A percentile compares a stretch with the other conserved stretches of the same genome.
Evolutionary conservation across 2,888 invertebrate species (phyloP).

Genomic region (Mythimna pallens): DNA sequence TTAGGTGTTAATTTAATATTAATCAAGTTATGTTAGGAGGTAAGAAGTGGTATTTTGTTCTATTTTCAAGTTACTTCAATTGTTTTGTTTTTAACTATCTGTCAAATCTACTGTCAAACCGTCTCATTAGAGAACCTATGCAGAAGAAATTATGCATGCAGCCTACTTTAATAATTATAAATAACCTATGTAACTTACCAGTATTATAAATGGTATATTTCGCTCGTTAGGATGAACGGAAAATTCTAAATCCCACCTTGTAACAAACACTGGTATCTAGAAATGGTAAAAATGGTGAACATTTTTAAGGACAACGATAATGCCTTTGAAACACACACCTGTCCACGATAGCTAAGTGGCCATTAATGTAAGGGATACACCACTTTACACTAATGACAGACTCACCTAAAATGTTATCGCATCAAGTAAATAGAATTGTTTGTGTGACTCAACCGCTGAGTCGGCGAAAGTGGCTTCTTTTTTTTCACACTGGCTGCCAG

Average conservation of each 20-base stretch:
- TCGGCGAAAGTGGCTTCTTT: constrained; percentile 84
- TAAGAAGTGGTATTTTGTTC: background rate
- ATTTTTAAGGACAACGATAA: constrained; percentile 57
- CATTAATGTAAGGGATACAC: constrained; percentile 73
- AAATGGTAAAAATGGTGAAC: constrained; percentile 51
- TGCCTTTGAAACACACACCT: constrained; percentile 65
- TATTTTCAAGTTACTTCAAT: background rate
- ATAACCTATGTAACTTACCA: constrained; percentile 31
- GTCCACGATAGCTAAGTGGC: constrained; percentile 68
- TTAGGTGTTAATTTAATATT: background rate
- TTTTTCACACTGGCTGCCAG: constrained; percentile 88
- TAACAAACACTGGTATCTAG: constrained; percentile 44
- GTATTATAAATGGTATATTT: constrained; percentile 9
- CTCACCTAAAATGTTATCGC: constrained; percentile 90
- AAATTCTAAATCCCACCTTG: constrained; percentile 31
- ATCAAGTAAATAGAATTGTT: constrained; percentile 83
- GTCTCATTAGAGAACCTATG: background rate
- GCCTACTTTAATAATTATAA: constrained; percentile 10
- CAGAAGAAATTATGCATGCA: constrained; percentile 31
- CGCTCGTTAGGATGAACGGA: constrained; percentile 7
- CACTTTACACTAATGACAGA: constrained; percentile 78
- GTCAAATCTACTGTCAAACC: constrained; percentile 19
- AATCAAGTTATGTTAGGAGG: background rate
- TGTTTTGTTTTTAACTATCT: constrained; percentile 7
- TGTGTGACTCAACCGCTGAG: constrained; percentile 76